Conservation (phyloP, 2,113 vertebrate genomes). For the Cinclus mexicanus region DNA sequence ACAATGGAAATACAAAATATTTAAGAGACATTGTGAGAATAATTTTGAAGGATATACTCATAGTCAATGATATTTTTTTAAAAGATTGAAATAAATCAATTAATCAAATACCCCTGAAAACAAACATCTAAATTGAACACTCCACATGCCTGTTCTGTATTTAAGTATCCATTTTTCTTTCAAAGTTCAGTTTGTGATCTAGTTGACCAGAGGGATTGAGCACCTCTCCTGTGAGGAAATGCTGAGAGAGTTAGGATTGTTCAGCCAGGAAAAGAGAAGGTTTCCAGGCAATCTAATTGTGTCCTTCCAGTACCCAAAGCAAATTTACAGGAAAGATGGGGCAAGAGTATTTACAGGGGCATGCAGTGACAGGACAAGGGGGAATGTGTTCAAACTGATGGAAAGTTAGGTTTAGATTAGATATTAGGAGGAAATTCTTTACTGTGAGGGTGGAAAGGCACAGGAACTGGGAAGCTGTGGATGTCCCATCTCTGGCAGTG, state of each 20-base stretch:
- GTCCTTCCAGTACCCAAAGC: not conserved
- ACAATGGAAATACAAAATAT: not conserved
- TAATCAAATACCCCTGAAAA: rapidly evolving
- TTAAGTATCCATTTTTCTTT: not conserved
- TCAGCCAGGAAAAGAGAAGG: not conserved
- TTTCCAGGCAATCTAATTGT: not conserved
- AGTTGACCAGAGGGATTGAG: not conserved
- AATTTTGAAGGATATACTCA: not conserved
- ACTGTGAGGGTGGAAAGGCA: not conserved
- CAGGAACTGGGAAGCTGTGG: not conserved
- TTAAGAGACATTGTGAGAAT: not conserved
- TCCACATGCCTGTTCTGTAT: not conserved
- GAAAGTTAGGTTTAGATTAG: not conserved
- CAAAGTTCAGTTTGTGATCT: not conserved
- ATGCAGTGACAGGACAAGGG: not conserved
- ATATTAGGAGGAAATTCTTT: not conserved
- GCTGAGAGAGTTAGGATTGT: not conserved
- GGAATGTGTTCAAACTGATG: not conserved
- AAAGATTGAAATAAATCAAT: not conserved
- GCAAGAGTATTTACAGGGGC: not conserved
- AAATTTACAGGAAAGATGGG: not conserved
- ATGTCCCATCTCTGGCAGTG: not conserved
- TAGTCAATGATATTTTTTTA: not conserved
- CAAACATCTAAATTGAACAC: not conserved
- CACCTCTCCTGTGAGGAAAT: not conserved